Evolutionary conservation across 1,140 invertebrate species (phyloP).

Genomic region (Theocolax elegans): DNA sequence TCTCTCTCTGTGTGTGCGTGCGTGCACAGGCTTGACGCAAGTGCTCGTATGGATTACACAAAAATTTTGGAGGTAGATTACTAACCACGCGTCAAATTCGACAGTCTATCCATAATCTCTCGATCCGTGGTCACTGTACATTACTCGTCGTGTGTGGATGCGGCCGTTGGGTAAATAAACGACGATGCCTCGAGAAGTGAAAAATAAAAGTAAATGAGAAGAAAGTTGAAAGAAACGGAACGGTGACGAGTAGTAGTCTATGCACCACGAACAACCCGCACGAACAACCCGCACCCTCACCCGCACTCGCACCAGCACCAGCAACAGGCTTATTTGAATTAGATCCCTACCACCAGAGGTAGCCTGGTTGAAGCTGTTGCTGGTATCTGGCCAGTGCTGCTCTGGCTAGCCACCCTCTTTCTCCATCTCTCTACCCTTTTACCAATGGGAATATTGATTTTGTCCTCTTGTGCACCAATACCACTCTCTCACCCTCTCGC

Average conservation of each 20-base stretch:
- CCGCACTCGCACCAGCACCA: slow-evolving; percentile 46
- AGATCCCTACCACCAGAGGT: slow-evolving; percentile 56
- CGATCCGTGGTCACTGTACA: slow-evolving; percentile 57
- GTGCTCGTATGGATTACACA: too few relatives aligned
- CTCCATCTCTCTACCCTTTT: slow-evolving; percentile 35
- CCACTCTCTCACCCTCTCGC: too few relatives aligned
- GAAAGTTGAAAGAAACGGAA: too few relatives aligned
- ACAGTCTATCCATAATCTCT: slow-evolving; percentile 62
- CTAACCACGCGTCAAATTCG: slow-evolving; percentile 60
- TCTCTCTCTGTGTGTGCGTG: background rate
- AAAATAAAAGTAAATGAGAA: too few relatives aligned
- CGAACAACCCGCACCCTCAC: too few relatives aligned
- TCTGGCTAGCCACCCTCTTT: background rate
- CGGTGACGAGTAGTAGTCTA: too few relatives aligned
- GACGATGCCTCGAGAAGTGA: too few relatives aligned
- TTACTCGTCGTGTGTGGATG: slow-evolving; percentile 49
- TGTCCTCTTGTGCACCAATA: background rate
- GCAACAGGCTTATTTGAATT: slow-evolving; percentile 64
- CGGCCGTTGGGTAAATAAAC: background rate
- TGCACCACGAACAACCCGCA: too few relatives aligned
- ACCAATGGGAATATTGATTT: slow-evolving; percentile 65
- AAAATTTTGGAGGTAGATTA: slow-evolving; percentile 40
- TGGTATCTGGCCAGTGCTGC: too few relatives aligned
- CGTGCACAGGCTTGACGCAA: slow-evolving; percentile 12
- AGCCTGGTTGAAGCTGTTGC: too few relatives aligned